phyloP scores from a whole-genome alignment of 2,888 invertebrate species.

The Heteromyza rotundicornis region DNA sequence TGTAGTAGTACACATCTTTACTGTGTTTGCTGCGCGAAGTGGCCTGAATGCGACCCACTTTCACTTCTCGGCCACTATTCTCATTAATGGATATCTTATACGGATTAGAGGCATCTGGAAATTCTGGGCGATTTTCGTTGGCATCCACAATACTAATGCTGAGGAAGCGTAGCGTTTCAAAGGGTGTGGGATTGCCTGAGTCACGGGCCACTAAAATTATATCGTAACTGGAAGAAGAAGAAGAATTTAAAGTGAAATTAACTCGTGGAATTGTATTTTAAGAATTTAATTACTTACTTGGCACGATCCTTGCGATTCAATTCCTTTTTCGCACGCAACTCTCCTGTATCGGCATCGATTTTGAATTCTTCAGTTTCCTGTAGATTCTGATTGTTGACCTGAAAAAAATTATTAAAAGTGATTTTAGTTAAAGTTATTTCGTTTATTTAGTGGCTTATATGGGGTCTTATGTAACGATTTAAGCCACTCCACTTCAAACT shows the following conservation, averaged over 20 bases:
- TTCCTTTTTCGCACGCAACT: conserved; percentile 78
- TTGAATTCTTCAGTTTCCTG: conserved; percentile 83
- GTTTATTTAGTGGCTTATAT: background rate
- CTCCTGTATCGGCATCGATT: conserved; percentile 79
- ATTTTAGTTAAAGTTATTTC: background rate
- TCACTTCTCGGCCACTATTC: conserved; percentile 70
- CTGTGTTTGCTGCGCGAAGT: conserved; percentile 76
- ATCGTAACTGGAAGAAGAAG: conserved; percentile 62
- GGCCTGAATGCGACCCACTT: conserved; percentile 67
- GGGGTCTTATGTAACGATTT: no score
- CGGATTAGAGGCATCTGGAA: conserved; percentile 68
- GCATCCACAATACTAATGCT: conserved; percentile 79
- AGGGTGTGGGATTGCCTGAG: conserved; percentile 80
- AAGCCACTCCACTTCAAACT: no score
- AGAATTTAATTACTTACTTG: conserved; percentile 50
- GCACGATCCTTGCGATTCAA: conserved; percentile 78
- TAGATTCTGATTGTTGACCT: conserved; percentile 69
- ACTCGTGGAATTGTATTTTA: no score
- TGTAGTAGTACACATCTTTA: conserved; percentile 83
- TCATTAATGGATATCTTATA: conserved; percentile 77
- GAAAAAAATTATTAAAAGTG: background rate
- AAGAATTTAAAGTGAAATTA: no score
- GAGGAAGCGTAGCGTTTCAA: conserved; percentile 77
- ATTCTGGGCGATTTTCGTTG: conserved; percentile 82
- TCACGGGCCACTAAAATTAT: conserved; percentile 82